Conservation (phyloP, 2,888 invertebrate genomes). For the Noctua janthina region DNA sequence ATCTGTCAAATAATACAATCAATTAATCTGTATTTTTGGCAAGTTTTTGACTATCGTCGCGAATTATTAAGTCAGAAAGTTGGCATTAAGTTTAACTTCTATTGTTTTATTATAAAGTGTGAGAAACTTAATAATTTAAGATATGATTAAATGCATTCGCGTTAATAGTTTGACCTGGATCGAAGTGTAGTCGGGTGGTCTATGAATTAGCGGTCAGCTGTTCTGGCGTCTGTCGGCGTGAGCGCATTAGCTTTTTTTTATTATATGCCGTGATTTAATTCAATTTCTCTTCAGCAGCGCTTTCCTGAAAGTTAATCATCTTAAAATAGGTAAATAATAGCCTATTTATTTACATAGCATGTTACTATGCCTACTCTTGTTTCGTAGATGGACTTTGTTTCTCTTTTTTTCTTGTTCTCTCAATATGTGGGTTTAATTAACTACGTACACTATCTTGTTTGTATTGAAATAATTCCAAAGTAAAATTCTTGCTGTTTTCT, state of each 20-base stretch:
- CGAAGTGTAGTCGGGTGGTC: conserved; percentile 25
- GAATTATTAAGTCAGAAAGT: neutral
- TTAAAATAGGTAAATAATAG: conserved; percentile 14
- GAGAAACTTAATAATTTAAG: neutral
- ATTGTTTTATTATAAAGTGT: neutral
- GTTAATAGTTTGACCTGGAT: conserved; percentile 37
- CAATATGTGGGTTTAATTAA: conserved; percentile 6
- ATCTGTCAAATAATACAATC: neutral
- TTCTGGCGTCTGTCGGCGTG: conserved; percentile 15
- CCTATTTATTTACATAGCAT: neutral
- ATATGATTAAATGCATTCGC: conserved; percentile 6
- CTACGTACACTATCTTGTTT: neutral
- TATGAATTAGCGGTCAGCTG: conserved; percentile 43
- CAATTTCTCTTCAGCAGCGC: neutral
- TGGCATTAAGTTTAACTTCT: neutral
- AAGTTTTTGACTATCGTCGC: neutral
- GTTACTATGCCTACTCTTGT: neutral
- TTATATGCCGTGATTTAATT: conserved; percentile 8
- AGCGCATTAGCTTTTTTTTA: conserved; percentile 8
- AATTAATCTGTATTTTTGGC: neutral
- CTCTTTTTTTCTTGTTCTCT: conserved; percentile 17
- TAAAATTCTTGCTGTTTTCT: neutral
- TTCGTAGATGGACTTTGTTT: conserved; percentile 10
- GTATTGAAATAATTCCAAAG: neutral
- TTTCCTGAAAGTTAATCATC: conserved; percentile 9